Conservation (phyloP, 1,140 invertebrate genomes). For the Drosophila cardini region DNA sequence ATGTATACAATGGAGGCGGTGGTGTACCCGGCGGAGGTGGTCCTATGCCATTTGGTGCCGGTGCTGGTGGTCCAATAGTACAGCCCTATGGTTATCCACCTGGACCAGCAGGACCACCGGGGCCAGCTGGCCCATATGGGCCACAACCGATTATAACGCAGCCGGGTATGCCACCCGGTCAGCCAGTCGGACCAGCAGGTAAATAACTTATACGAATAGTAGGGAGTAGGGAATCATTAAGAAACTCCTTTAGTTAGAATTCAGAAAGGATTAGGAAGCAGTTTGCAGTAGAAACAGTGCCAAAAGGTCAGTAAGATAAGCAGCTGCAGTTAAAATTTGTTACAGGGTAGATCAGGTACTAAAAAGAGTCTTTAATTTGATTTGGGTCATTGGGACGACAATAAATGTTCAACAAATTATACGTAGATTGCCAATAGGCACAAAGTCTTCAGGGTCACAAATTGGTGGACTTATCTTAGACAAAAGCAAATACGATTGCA, state of each 20-base stretch:
- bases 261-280: no score
- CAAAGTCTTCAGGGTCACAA: not conserved
- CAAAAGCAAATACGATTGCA: not conserved
- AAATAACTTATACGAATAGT: no score
- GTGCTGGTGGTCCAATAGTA: constrained; percentile 14
- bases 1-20: constrained; percentile 49
- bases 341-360: no score
- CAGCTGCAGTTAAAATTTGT: not conserved
- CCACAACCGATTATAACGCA: constrained; percentile 70
- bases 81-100: constrained; percentile 43
- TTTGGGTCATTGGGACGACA: no score
- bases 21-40: constrained; percentile 43
- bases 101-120: constrained; percentile 35
- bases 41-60: constrained; percentile 44
- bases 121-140: constrained; percentile 55
- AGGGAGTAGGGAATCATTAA: no score
- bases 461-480: not conserved
- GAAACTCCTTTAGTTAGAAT: no score
- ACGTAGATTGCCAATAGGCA: not conserved
- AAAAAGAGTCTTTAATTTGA: no score
- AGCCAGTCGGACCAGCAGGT: constrained; percentile 59
- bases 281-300: no score
- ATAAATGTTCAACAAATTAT: not conserved
- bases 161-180: constrained; percentile 64
- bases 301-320: not conserved